Evolutionary conservation across 2,888 invertebrate species (phyloP).

Genomic region (Cremastinae sp.): DNA sequence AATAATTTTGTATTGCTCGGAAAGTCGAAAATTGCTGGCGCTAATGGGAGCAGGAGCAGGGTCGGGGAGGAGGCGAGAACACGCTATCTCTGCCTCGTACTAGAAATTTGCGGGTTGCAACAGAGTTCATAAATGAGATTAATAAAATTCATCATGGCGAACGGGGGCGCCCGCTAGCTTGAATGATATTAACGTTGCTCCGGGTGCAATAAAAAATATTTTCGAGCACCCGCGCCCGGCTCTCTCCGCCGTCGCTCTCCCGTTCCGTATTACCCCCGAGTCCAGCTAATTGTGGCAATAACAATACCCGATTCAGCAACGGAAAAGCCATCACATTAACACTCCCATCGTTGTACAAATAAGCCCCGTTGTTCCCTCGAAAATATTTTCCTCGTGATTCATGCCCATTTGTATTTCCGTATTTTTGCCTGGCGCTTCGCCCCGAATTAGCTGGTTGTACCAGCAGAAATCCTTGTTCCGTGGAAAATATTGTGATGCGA

Average conservation of each 20-base stretch:
- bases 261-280: background rate
- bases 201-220: constrained; percentile 21
- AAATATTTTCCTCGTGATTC: background rate
- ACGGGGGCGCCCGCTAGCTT: constrained; percentile 19
- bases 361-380: background rate
- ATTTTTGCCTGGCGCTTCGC: too few species aligned
- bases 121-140: constrained; percentile 34
- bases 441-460: too few species aligned
- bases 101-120: constrained; percentile 15
- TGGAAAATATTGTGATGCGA: too few species aligned
- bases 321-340: constrained; percentile 17
- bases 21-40: constrained; percentile 52
- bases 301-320: constrained; percentile 14
- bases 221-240: background rate
- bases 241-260: background rate
- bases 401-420: background rate
- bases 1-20: constrained; percentile 55
- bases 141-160: constrained; percentile 44
- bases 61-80: background rate
- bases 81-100: background rate
- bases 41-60: constrained; percentile 20
- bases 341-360: background rate
- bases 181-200: constrained; percentile 29
- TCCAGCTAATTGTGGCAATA: constrained; percentile 28
- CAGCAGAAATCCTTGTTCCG: too few species aligned